Evolutionary conservation across 2,113 vertebrate genomes (phyloP).

Genomic region (Anarrhichthys ocellatus): DNA sequence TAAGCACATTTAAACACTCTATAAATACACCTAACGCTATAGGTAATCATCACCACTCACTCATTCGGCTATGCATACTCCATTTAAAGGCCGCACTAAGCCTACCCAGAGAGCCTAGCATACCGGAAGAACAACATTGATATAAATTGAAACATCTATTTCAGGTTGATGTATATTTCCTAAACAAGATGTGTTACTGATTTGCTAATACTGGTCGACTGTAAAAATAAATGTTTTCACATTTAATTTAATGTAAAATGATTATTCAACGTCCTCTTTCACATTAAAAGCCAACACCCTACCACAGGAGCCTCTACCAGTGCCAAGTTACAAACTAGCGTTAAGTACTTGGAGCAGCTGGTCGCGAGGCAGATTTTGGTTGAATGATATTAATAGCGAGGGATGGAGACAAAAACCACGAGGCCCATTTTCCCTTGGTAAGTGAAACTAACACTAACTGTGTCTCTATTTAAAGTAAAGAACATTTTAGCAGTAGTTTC

Average conservation of each 20-base stretch:
- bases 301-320: background rate
- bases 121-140: background rate
- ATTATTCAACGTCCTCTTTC: background rate
- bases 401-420: constrained; percentile 14
- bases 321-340: constrained; percentile 32
- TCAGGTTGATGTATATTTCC: background rate
- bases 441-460: background rate
- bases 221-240: background rate
- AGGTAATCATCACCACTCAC: background rate
- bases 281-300: no score
- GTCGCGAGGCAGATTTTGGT: background rate
- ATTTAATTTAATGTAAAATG: background rate
- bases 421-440: constrained; percentile 41
- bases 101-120: background rate
- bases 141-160: background rate
- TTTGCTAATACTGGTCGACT: background rate
- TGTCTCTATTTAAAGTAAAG: no score
- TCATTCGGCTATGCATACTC: background rate
- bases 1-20: background rate
- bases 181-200: background rate
- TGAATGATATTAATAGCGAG: background rate
- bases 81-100: background rate
- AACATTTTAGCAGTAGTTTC: background rate
- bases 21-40: background rate
- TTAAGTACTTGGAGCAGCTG: background rate